phyloP scores from a whole-genome alignment of 64 coral and sea anemone species.

The Actinia equina region DNA sequence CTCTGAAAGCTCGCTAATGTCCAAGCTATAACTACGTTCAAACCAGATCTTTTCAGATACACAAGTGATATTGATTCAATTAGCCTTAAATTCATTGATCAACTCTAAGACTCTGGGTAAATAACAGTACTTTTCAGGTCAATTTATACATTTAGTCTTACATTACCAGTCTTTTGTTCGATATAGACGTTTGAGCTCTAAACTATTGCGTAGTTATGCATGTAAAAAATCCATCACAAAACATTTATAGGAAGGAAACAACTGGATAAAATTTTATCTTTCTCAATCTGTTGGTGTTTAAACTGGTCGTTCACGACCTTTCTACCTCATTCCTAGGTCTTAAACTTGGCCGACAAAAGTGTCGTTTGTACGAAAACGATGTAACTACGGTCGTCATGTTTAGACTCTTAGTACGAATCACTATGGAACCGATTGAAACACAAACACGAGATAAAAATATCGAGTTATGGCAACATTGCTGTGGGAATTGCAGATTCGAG shows the following conservation, averaged over 20 bases:
- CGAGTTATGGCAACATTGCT: not conserved
- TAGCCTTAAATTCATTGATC: slow-evolving; percentile 27
- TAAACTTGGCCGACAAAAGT: too few relatives aligned
- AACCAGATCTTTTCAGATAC: not conserved
- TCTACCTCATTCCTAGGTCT: not conserved
- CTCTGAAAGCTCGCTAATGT: not conserved
- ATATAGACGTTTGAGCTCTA: slow-evolving; percentile 41
- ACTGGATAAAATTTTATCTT: slow-evolving; percentile 40
- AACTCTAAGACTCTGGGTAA: slow-evolving; percentile 51
- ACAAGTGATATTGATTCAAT: slow-evolving; percentile 46
- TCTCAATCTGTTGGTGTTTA: slow-evolving; percentile 35
- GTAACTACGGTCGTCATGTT: not conserved
- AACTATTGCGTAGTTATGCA: slow-evolving; percentile 44
- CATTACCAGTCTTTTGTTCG: slow-evolving; percentile 43
- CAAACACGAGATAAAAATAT: not conserved
- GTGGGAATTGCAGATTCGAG: not conserved
- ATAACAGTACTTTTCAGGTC: slow-evolving; percentile 28
- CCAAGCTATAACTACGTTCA: slow-evolving; percentile 31
- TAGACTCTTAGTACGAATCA: not conserved
- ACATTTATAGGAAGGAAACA: slow-evolving; percentile 50
- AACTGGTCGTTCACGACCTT: not conserved
- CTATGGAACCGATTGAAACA: not conserved
- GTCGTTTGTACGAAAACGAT: not conserved
- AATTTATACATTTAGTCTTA: slow-evolving; percentile 28
- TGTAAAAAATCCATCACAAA: slow-evolving; percentile 62